Percentiles rank a stretch among this genome's conserved stretches.
These are phyloP conservation scores for Desmodus rotundus DNA, from an alignment of 2,113 vertebrate genomes.

Conservation along the genomic window DNA sequence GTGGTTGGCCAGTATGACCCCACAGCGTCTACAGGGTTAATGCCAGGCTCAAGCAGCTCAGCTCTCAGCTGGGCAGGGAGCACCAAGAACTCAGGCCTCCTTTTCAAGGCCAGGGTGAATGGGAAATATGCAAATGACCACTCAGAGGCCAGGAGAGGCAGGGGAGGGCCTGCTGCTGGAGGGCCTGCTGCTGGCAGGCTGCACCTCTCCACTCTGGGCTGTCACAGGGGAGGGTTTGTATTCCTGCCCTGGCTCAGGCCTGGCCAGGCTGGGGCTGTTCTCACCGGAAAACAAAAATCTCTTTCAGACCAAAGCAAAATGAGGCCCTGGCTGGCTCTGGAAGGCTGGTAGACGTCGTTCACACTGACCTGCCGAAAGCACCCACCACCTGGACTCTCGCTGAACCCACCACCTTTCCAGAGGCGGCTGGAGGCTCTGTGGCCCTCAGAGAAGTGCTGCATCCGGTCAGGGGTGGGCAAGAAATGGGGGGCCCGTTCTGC, in stretches of 20 bases:
- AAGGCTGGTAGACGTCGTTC: not conserved
- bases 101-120: slow-evolving; percentile 80
- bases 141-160: slow-evolving; percentile 61
- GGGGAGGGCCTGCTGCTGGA: slow-evolving; percentile 72
- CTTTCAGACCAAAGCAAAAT: slow-evolving; percentile 73
- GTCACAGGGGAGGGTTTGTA: slow-evolving; percentile 76
- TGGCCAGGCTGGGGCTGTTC: slow-evolving; percentile 71
- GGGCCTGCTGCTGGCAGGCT: slow-evolving; percentile 81
- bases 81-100: slow-evolving; percentile 72
- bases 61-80: not conserved
- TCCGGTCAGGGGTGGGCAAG: not conserved
- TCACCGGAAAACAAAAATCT: slow-evolving; percentile 78
- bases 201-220: slow-evolving; percentile 91
- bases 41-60: not conserved
- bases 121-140: slow-evolving; percentile 84
- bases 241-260: slow-evolving; percentile 65
- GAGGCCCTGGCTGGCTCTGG: slow-evolving; percentile 9
- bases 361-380: not conserved
- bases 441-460: not conserved
- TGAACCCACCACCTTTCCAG: not conserved
- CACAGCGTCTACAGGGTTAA: slow-evolving; percentile 44
- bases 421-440: not conserved
- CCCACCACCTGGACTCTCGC: slow-evolving; percentile 6
- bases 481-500: not conserved
- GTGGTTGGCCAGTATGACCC: not conserved